A percentile compares a stretch with the other conserved stretches of the same genome.
These are phyloP conservation scores for Pentamera pediparva DNA, from an alignment of 53 echinoderm and acorn worm species.

Conservation along the genomic window DNA sequence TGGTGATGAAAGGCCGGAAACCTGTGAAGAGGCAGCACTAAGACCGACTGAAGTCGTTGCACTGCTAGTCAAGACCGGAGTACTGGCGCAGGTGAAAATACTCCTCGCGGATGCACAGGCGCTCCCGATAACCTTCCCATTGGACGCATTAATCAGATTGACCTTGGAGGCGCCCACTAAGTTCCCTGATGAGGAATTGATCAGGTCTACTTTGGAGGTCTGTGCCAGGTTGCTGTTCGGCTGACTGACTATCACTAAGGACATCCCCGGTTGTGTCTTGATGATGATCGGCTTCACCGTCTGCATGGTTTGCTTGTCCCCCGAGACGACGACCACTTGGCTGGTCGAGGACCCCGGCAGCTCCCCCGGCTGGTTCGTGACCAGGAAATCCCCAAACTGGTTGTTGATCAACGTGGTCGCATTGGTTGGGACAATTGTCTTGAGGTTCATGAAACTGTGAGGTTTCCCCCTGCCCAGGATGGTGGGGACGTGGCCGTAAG, in stretches of 20 bases:
- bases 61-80: background rate
- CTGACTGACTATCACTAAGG: slow-evolving; percentile 75
- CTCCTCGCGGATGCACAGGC: too few relatives aligned
- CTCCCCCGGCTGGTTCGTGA: slow-evolving; percentile 23
- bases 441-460: slow-evolving; percentile 71
- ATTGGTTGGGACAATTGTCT: slow-evolving; percentile 71
- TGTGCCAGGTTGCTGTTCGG: slow-evolving; percentile 40
- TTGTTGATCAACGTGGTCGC: slow-evolving; percentile 37
- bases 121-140: background rate
- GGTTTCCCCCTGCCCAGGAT: slow-evolving; percentile 60
- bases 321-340: slow-evolving; percentile 54
- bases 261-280: slow-evolving; percentile 78
- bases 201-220: slow-evolving; percentile 26
- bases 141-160: background rate
- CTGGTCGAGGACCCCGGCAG: slow-evolving; percentile 7
- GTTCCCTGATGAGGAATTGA: background rate
- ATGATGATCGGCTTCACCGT: slow-evolving; percentile 82
- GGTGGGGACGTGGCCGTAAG: slow-evolving; percentile 53
- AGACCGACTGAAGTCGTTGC: background rate
- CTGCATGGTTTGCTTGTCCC: slow-evolving; percentile 61
- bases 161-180: background rate
- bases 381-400: slow-evolving; percentile 18
- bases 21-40: background rate
- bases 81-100: background rate
- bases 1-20: background rate